Evolutionary conservation across 2,888 invertebrate genomes (phyloP).

Genomic region (Trachelus iudaicus): DNA sequence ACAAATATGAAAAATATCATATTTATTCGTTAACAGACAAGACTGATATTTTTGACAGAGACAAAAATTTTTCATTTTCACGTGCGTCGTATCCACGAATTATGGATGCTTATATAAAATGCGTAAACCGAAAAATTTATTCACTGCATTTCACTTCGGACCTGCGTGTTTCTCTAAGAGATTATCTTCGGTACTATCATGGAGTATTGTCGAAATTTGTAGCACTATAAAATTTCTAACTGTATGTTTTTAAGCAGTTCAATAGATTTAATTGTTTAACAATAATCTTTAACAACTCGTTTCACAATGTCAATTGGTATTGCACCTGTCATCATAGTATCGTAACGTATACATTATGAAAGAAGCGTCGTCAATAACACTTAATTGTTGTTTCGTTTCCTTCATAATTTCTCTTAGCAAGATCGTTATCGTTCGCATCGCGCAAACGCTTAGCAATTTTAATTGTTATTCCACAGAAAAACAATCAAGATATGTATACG

Average conservation of each 20-base stretch:
- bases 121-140: background rate
- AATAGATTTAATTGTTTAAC: background rate
- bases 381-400: background rate
- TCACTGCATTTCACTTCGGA: background rate
- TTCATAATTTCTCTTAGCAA: background rate
- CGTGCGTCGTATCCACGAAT: background rate
- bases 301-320: background rate
- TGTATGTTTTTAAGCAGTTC: background rate
- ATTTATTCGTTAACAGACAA: conserved; percentile 42
- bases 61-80: conserved; percentile 10
- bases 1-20: conserved; percentile 12
- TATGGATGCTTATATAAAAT: background rate
- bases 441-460: background rate
- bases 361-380: background rate
- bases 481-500: background rate
- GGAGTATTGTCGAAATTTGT: background rate
- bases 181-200: background rate
- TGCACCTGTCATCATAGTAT: background rate
- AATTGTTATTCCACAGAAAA: background rate
- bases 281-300: background rate
- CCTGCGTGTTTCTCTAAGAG: background rate
- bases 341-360: background rate
- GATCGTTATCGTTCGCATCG: background rate
- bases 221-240: background rate
- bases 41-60: conserved; percentile 39